Base-by-base conservation (phyloP, 2,797 vertebrate genomes). In the Betta splendens region DNA sequence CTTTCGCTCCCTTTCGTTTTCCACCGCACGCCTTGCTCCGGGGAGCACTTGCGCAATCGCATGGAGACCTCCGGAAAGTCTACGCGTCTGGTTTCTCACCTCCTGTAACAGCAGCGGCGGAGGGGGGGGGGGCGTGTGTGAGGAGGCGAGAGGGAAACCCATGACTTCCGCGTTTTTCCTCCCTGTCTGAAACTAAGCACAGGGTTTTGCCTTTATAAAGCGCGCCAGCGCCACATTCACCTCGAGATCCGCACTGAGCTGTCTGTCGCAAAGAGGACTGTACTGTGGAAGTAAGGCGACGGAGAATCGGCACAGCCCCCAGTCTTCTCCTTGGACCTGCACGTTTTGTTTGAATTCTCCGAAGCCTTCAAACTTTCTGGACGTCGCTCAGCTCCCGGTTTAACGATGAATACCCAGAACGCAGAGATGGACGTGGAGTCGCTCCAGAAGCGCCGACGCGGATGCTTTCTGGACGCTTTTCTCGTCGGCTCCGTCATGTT, bases 91-190 rank as follows among this genome's bases (percentile, higher is more conserved):
- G 15, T 43, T 72, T 71, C 58, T 52, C 73, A 52, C 40, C 69
- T 75, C 58, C 16, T 32, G 17, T 31, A 5, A 39, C 8, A 4
- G 25, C 40, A 10, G 23, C 10, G 29, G 43, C 15, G 21, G 31
- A 4, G 44, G 36, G 54, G 51, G 39, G 44, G 32, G 54, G 49
- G 38, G 54, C 5, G 69, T 37, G 53, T 15, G 53, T 29, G 80
- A 46, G 45, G 55, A 58, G 59, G 76, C 46, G 71, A 38, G 29
- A 77, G 87, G 89, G 90, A 91, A 91, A 90, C 71, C 85, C 87
- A 80, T 80, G 78, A 87, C 85, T 91, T 92, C 90, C 89, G 85
- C 54, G 35, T 85, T 82, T 88, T 88, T 79, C 65, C 77, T 77
- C 54, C 5, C 0, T 16, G 3, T 21, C 11, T 64, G 76, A 81